These are phyloP conservation scores for Clitarchus hookeri DNA, from an alignment of 2,888 invertebrate species.

Conservation along the genomic window DNA sequence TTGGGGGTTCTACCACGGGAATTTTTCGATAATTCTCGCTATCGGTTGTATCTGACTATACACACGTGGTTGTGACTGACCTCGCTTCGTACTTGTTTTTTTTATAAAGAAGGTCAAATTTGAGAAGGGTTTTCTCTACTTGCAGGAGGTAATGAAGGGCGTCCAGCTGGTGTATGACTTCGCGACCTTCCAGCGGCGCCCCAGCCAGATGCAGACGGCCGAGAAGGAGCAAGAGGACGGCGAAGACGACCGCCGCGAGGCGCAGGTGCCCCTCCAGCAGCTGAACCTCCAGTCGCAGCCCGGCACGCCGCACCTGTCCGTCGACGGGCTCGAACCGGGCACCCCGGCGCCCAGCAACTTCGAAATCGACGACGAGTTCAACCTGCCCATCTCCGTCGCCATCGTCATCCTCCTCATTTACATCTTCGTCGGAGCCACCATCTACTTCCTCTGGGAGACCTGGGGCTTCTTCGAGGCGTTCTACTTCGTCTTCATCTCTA, in stretches of 20 bases:
- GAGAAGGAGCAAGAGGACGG: slow-evolving; percentile 54
- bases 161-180: slow-evolving; percentile 80
- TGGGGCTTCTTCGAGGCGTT: slow-evolving; percentile 95
- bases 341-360: slow-evolving; percentile 79
- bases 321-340: slow-evolving; percentile 51
- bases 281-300: slow-evolving; percentile 47
- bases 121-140: background rate
- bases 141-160: slow-evolving; percentile 81
- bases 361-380: slow-evolving; percentile 91
- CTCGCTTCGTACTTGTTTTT: too few relatives aligned
- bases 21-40: too few relatives aligned
- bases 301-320: slow-evolving; percentile 46
- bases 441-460: slow-evolving; percentile 75
- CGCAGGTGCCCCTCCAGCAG: slow-evolving; percentile 31
- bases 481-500: slow-evolving; percentile 96
- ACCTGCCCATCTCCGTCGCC: slow-evolving; percentile 89
- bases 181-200: slow-evolving; percentile 69
- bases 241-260: slow-evolving; percentile 24
- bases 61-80: too few relatives aligned
- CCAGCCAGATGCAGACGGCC: slow-evolving; percentile 67
- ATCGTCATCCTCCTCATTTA: slow-evolving; percentile 81
- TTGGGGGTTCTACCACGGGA: too few relatives aligned
- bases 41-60: too few relatives aligned
- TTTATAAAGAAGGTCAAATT: too few relatives aligned
- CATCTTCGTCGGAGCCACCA: slow-evolving; percentile 82